These are phyloP conservation scores for Serrognathus titanus DNA, from an alignment of 2,888 invertebrate genomes.

Conservation along the genomic window DNA sequence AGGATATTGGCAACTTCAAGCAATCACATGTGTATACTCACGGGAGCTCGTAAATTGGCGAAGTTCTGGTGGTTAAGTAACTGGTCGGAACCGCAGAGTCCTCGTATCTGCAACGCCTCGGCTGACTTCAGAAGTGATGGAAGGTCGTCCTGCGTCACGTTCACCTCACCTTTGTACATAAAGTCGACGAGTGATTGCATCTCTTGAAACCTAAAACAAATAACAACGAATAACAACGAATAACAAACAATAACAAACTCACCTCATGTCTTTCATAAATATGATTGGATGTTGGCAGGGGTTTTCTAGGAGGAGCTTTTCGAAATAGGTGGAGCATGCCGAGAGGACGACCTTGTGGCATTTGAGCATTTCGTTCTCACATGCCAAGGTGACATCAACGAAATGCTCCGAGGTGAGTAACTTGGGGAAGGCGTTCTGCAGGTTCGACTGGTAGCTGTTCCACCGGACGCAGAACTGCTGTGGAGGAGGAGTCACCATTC, in stretches of 20 bases:
- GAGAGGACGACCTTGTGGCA: conserved; percentile 85
- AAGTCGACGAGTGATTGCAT: conserved; percentile 84
- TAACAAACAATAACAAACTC: conserved; percentile 25
- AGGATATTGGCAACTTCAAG: background rate
- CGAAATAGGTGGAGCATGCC: conserved; percentile 82
- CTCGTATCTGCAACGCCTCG: conserved; percentile 78
- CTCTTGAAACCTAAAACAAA: conserved; percentile 61
- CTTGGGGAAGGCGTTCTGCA: conserved; percentile 74
- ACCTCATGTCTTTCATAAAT: conserved; percentile 79
- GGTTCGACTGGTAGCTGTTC: conserved; percentile 79
- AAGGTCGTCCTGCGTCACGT: conserved; percentile 79
- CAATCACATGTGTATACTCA: background rate
- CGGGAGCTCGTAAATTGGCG: conserved; percentile 36
- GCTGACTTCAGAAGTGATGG: conserved; percentile 80
- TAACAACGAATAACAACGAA: background rate
- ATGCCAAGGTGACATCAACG: conserved; percentile 84
- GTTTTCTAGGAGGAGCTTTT: conserved; percentile 74
- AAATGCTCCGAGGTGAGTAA: conserved; percentile 76
- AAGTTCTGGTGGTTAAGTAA: conserved; percentile 45
- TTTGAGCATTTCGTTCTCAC: conserved; percentile 79
- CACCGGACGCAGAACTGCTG: conserved; percentile 74
- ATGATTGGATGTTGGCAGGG: conserved; percentile 84
- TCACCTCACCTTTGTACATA: conserved; percentile 88
- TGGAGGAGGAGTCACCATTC: conserved; percentile 45
- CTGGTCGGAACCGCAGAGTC: conserved; percentile 54